Evolutionary conservation across 2,888 invertebrate species (phyloP).

Genomic region (Stenotaenia linearis): DNA sequence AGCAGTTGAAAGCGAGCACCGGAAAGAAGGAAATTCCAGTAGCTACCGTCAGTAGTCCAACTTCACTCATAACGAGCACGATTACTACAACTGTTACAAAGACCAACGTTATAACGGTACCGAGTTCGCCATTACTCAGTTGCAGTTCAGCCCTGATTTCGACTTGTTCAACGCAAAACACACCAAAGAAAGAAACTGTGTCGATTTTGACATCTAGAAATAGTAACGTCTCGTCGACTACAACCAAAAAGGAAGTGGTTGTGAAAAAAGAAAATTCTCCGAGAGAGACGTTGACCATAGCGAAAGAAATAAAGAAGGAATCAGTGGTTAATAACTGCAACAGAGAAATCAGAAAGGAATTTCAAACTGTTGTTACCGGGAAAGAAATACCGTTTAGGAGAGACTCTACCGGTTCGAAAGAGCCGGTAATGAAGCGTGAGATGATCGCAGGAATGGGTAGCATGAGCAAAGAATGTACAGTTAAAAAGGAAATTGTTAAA

Average conservation of each 20-base stretch:
- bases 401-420: slow-evolving; percentile 9
- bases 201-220: background rate
- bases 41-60: background rate
- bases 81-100: slow-evolving; percentile 14
- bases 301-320: slow-evolving; percentile 19
- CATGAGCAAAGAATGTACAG: slow-evolving; percentile 33
- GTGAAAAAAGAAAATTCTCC: slow-evolving; percentile 17
- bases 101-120: background rate
- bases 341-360: slow-evolving; percentile 21
- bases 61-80: background rate
- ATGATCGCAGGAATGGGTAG: background rate
- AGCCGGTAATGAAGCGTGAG: slow-evolving; percentile 34
- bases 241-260: slow-evolving; percentile 27
- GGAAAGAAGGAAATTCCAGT: background rate
- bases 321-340: slow-evolving; percentile 29
- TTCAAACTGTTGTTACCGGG: background rate
- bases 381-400: slow-evolving; percentile 31
- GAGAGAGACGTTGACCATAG: background rate
- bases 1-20: background rate
- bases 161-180: background rate
- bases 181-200: slow-evolving; percentile 15
- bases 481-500: slow-evolving; percentile 36
- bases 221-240: background rate
- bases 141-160: background rate
- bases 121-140: background rate